Evolutionary conservation across 2,113 vertebrate genomes (phyloP), one percentile per base, ranked within the genome.

Genomic region (Xerus inauris): DNA sequence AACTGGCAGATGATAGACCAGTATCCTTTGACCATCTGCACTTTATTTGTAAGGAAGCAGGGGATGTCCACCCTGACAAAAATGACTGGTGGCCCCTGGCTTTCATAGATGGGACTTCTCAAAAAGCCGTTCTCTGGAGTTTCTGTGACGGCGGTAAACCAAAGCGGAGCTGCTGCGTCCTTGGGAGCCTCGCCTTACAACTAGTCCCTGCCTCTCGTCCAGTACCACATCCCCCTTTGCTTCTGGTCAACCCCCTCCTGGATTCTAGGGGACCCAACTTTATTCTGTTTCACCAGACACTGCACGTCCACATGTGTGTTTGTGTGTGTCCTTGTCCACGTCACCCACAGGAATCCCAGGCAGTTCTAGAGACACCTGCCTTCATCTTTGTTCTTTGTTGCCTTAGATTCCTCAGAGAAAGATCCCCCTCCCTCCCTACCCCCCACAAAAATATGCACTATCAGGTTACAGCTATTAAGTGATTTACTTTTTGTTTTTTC

Each of bases 1-100:
- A 98, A 95, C 98, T 97, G 98, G 98, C 98, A 98, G 97, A 94
- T 97, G 97, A 98, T 75, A 95, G 98, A 98, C 98, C 98, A 98
- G 98, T 97, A 95, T 93, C 98, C 98, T 98, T 98, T 96, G 92
- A 98, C 98, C 98, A 97, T 98, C 98, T 98, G 98, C 98, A 99
- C 98, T 99, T 99, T 98, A 98, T 98, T 96, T 97, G 98, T 97
- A 98, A 98, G 94, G 96, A 96, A 89, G 87, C 72, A 79, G 77
- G 89, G 79, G 88, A 6, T 45, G 54, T 81, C 89, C 35, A 17
- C 80, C 95, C 94, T 14, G 69, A 87, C 20, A 22, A 28, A 65
- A 22, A 32, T 17, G 47, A 77, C 77, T 8, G 30, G 16, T 11
- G 64, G 72, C 69, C 2, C 40, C 71, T 28, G 75, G 28, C 89